Evolutionary conservation across 1,140 invertebrate genomes (phyloP), one percentile per base, ranked within the genome.

Genomic region (Arion vulgaris): DNA sequence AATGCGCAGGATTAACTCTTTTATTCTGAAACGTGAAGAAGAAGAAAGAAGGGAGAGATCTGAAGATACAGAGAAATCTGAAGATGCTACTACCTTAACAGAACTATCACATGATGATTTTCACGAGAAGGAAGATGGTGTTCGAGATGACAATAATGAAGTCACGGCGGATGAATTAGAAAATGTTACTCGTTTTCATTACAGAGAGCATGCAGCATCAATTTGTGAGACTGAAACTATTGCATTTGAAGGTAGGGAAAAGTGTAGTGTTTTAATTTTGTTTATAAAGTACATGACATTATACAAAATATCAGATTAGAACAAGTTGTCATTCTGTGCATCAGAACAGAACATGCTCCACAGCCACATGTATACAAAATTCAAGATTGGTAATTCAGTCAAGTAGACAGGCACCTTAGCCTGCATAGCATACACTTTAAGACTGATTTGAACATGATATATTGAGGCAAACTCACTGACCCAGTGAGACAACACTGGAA

Each of bases 181-280:
- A 80, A 77, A 82, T 82, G 34, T 80, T 32, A 83, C 81, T 26
- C 83, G 34, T 39, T 51, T 76, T 78, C 41, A 34, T 39, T 72
- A 80, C 57, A 53, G 82, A 38, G 83, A 86, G 69, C 80, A 84
- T 41, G 84, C 66, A 23, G 71, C 82, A 51, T 82, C 85, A 2
- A 32, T 77, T 38, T 84, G 76, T 41, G 85, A 89, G 76, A 85
- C 87, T 62, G 87, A 88, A 69, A 87, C 85, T 75, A 85, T 89
- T 26, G 84, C 85, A 23, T 89, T 88, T 84, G 84, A 88, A 74
- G 80, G 85, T 78, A 81, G 83, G 1, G 23, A 23, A 57, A 57
- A 15, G 19, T 57, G 4, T 19, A 11, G 45, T 57, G 53, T 15
- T 45, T 45, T 5, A 57, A 57, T 11, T 57, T 57, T 57, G 26